Evolutionary conservation across 2,888 invertebrate genomes (phyloP).

Genomic region (Diaphora mendica): DNA sequence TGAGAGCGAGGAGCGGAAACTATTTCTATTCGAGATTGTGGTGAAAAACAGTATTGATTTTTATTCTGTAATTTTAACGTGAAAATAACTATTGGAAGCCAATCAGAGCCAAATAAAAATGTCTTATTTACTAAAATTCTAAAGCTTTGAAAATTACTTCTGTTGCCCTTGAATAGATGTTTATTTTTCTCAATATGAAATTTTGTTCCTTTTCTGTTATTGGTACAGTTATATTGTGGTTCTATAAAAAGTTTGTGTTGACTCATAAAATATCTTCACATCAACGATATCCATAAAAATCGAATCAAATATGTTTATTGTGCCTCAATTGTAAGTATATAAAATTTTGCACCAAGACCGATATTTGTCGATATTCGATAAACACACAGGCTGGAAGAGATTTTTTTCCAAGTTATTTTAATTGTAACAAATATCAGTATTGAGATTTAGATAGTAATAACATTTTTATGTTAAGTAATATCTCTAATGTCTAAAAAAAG

Average conservation of each 20-base stretch:
- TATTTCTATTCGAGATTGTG: neutral
- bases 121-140: too few relatives aligned
- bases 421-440: too few relatives aligned
- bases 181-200: neutral
- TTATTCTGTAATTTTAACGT: too few relatives aligned
- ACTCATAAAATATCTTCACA: neutral
- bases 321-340: neutral
- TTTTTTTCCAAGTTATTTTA: too few relatives aligned
- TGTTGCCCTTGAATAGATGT: neutral
- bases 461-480: too few relatives aligned
- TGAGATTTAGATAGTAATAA: too few relatives aligned
- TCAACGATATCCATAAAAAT: neutral
- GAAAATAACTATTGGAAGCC: too few relatives aligned
- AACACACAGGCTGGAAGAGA: neutral
- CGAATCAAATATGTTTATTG: too few relatives aligned
- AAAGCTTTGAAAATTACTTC: neutral
- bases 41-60: too few relatives aligned
- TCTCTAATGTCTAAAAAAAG: too few relatives aligned
- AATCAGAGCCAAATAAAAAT: too few relatives aligned
- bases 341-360: too few relatives aligned
- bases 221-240: neutral
- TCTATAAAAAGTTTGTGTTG: neutral
- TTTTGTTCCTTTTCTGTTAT: neutral
- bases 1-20: constrained; percentile 15
- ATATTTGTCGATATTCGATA: neutral